Conservation (phyloP, 2,797 vertebrate species). For the Adelosebastes latens region DNA sequence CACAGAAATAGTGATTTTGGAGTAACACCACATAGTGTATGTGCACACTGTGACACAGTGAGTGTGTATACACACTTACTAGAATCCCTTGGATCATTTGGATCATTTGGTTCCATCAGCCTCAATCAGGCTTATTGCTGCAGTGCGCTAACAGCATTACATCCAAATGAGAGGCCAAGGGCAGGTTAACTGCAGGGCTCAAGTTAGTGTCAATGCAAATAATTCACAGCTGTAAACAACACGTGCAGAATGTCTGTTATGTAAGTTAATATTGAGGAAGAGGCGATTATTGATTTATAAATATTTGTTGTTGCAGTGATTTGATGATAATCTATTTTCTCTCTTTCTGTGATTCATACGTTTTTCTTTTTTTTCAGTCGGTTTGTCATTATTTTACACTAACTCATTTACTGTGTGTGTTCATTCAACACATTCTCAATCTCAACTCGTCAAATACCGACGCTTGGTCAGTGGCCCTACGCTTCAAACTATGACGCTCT, state of each 20-base stretch:
- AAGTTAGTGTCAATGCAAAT: constrained; percentile 7
- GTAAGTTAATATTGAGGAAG: not conserved
- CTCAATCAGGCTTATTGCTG: constrained; percentile 44
- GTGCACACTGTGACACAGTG: not conserved
- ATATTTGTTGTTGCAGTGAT: not conserved
- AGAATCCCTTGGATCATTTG: constrained; percentile 34
- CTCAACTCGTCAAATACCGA: not conserved
- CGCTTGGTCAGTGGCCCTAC: not conserved
- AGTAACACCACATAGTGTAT: not conserved
- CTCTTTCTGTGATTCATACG: not conserved
- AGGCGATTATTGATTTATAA: not conserved
- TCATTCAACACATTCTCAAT: not conserved
- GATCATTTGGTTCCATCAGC: constrained; percentile 43
- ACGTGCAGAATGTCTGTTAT: not conserved
- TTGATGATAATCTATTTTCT: not conserved
- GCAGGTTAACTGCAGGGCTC: constrained; percentile 57
- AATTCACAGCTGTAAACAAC: not conserved
- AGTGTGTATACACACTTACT: not conserved
- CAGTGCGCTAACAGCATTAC: constrained; percentile 12
- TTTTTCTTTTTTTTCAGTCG: not conserved
- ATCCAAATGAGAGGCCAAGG: constrained; percentile 35
- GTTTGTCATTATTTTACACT: not conserved
- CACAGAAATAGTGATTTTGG: not conserved
- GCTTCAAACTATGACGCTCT: not conserved
- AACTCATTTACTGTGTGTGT: not conserved